Conservation (phyloP, 23 tunicate genomes). For the Ciona savignyi region DNA sequence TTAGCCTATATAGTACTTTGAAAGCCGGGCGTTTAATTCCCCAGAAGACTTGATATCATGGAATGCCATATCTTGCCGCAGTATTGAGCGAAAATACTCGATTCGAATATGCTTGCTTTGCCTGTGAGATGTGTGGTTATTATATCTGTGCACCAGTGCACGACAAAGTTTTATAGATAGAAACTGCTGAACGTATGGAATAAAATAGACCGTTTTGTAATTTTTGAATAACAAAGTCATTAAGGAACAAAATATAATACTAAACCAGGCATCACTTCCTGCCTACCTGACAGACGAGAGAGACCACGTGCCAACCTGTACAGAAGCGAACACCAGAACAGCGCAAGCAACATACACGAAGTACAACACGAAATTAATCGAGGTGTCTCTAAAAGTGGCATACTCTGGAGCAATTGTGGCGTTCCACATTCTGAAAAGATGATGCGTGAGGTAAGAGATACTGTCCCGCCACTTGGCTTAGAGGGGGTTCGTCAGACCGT, state of each 20-base stretch:
- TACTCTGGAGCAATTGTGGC: constrained; percentile 7
- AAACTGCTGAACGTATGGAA: too few relatives aligned
- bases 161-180: too few relatives aligned
- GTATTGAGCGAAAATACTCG: constrained; percentile 46
- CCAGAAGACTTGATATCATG: constrained; percentile 76
- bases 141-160: too few relatives aligned
- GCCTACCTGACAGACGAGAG: constrained; percentile 54
- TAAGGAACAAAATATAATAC: too few relatives aligned
- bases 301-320: constrained; percentile 61
- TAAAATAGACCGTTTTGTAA: too few relatives aligned
- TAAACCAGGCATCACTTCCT: too few relatives aligned
- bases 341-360: constrained; percentile 57
- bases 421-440: constrained; percentile 30
- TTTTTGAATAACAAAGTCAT: too few relatives aligned
- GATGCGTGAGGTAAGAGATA: too few relatives aligned
- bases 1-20: too few relatives aligned
- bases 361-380: constrained; percentile 33
- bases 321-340: constrained; percentile 45
- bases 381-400: constrained; percentile 1
- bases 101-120: constrained; percentile 56
- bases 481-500: too few relatives aligned
- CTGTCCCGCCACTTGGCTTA: too few relatives aligned
- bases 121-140: too few relatives aligned
- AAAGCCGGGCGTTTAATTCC: constrained; percentile 66
- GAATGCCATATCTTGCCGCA: constrained; percentile 83